Evolutionary conservation across 2,113 vertebrate species (phyloP).

Genomic region (Corvus moneduloides): DNA sequence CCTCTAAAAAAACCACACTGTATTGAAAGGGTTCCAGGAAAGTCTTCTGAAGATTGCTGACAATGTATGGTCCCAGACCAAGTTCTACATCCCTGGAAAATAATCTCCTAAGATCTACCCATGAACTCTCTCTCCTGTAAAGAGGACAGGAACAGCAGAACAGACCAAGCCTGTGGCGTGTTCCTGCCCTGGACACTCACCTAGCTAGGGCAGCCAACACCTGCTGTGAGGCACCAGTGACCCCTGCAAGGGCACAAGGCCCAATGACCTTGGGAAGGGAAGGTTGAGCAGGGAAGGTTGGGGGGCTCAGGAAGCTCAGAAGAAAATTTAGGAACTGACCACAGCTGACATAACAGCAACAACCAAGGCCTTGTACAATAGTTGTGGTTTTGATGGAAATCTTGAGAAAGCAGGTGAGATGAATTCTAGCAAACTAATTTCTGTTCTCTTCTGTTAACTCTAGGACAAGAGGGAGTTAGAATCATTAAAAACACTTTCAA

Average conservation of each 20-base stretch:
- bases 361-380: background rate
- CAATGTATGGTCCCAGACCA: background rate
- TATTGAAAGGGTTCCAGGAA: background rate
- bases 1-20: background rate
- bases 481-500: background rate
- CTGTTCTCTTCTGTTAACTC: background rate
- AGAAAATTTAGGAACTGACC: background rate
- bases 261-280: background rate
- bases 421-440: background rate
- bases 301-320: background rate
- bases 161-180: background rate
- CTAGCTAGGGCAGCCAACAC: too few relatives aligned
- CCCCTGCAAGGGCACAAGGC: background rate
- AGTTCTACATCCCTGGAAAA: background rate
- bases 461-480: background rate
- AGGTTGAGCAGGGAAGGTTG: too few relatives aligned
- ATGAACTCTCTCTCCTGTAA: rapidly evolving
- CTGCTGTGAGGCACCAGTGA: background rate
- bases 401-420: background rate
- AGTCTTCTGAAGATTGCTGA: background rate
- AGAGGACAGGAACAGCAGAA: background rate
- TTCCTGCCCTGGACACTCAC: background rate
- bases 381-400: background rate
- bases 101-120: too few relatives aligned
- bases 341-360: background rate